Base-by-base conservation (phyloP, 2,888 invertebrate genomes). In the Sinopyrophorus schimmeli region DNA sequence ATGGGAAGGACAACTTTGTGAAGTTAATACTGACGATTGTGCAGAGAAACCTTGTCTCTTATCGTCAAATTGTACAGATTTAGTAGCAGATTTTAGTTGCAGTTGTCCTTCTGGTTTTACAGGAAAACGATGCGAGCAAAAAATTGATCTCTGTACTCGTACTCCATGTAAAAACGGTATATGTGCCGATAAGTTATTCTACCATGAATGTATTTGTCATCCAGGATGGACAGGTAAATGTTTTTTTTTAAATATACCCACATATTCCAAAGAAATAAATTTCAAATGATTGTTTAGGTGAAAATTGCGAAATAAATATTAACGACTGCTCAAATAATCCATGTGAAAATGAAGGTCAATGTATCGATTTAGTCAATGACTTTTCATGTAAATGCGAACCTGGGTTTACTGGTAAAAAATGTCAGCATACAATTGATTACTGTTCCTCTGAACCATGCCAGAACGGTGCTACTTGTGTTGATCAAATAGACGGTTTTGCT, bases 1-100 rank as follows among this genome's bases (percentile, higher is more conserved):
- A 24, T 99, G 98, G 97, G 93, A 94, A 70, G 99, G 99, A 49
- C 89, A 92, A 62, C 86, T 88, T 51, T 99, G 99, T 71, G 93
- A 95, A 69, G 80, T 80, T n/a, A 93, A 95, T 68, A 90, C 85
- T 54, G 88, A 97, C 66, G 96, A 97, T 67, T 97, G 96, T 71
- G 86, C 90, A 3, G 94, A 94, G 70, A 86, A 86, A 58, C 96
- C 96, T 15, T 95, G 95, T 69, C 78, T 94, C 1, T 76, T 97
- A 15, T 91, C 89, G 1, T 87, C 95, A 1, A 89, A 89, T 59
- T 97, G 97, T 70, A 93, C 94, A 0, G 98, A 98, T 73, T 78
- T 96, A 59, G 85, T 97, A 0, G 91, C 91, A 54, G 97, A 97
- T 71, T 99, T 96, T 71, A 86, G 81, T 58, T 99, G 99, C 66